Evolutionary conservation across 2,113 vertebrate species (phyloP), one percentile per base, ranked within the genome.

Genomic region (Oenanthe melanoleuca): DNA sequence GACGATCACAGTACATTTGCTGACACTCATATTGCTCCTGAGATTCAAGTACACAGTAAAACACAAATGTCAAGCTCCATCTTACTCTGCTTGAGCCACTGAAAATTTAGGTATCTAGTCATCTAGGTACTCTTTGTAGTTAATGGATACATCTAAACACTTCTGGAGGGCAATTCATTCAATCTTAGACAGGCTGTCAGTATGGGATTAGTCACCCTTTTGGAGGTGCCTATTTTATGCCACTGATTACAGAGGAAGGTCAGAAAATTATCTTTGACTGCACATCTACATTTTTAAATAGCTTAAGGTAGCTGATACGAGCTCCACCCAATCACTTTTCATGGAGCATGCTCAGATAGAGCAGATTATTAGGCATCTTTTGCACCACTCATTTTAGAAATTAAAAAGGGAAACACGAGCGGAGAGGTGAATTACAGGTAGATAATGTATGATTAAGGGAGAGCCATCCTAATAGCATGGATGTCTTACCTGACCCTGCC

Each of bases 161-260:
- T 86, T 95, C 96, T 29, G 16, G 92, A 95, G 94, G 96, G 96
- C 80, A 93, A 83, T 92, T 88, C 86, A 47, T 88, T 92, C 60
- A 88, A 34, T 45, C 65, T 89, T 88, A 92, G 83, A 93, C 84
- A 83, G 38, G 60, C 52, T 92, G 88, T 93, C 88, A 91, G 70
- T 57, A 49, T 49, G 57, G 81, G 49, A 89, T 94, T 96, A 96
- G 59, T 96, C 96, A 94, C 29, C 14, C 25, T 73, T 95, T 78
- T 93, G 86, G 91, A 94, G 80, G 91, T 94, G 72, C 82, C 92
- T 96, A 81, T 93, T 95, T 96, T 86, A 80, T 84, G 75, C 52
- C 60, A 90, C 86, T 93, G 96, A 97, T 97, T 95, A 97, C 75
- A 97, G 96, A 97, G 96, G 60, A 90, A 93, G 77, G 72, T 66